phyloP scores from a whole-genome alignment of 2,113 vertebrate species.

The Irena cyanogastra region DNA sequence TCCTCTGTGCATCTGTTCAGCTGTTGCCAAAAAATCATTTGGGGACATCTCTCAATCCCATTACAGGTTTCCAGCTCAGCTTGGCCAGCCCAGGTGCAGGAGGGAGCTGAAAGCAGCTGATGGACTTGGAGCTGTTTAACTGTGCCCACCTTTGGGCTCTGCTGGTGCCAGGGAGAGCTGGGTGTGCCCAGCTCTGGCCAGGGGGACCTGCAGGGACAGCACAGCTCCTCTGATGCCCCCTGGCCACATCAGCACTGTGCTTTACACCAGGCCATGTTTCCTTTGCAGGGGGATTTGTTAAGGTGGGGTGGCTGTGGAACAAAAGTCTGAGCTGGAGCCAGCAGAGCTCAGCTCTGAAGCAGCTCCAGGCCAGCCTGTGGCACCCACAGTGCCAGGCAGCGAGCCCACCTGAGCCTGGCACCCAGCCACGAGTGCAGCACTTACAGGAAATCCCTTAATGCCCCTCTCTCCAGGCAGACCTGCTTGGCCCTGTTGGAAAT shows the following conservation, averaged over 20 bases:
- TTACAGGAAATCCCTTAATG: conserved; percentile 75
- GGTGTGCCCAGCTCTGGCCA: neutral
- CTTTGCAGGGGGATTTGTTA: neutral
- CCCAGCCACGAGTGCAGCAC: conserved; percentile 53
- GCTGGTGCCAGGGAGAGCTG: neutral
- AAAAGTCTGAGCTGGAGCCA: neutral
- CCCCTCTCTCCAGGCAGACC: conserved; percentile 74
- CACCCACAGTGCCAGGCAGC: neutral
- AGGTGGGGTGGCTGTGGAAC: neutral
- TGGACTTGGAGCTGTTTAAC: neutral
- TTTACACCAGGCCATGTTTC: neutral
- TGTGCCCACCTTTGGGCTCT: neutral
- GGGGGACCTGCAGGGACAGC: neutral
- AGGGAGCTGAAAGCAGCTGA: neutral
- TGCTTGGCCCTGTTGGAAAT: conserved; percentile 74
- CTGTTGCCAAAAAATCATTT: neutral
- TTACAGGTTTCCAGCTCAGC: neutral
- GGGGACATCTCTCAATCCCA: neutral
- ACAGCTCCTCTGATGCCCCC: neutral
- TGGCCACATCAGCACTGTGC: accelerated
- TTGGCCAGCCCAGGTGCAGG: neutral
- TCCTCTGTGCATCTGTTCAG: neutral
- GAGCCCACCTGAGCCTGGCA: neutral
- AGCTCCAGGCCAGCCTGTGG: neutral
- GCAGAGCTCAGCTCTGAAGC: neutral